A percentile compares a stretch with the other conserved stretches of the same genome.
phyloP scores from a whole-genome alignment of 1,140 invertebrate genomes.

The Leptonema lineaticorne region DNA sequence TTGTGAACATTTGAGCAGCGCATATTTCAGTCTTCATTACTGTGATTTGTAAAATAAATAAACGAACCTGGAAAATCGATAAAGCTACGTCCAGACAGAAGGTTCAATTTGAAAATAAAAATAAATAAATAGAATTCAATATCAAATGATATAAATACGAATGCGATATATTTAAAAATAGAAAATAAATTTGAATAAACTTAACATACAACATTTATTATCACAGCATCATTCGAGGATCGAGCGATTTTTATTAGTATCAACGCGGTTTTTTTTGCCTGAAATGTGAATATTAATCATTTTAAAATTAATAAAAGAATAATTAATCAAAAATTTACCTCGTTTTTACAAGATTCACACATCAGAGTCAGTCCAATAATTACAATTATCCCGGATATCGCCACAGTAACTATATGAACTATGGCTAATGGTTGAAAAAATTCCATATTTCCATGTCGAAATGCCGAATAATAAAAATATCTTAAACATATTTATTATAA shows the following conservation, averaged over 20 bases:
- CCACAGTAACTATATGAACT: neutral
- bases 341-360: neutral
- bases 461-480: neutral
- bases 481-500: neutral
- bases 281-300: neutral
- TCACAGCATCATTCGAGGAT: neutral
- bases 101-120: conserved; percentile 1
- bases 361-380: neutral
- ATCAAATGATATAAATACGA: neutral
- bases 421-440: neutral
- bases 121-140: neutral
- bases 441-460: neutral
- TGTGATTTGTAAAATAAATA: conserved; percentile 3
- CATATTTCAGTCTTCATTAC: neutral
- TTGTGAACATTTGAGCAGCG: neutral
- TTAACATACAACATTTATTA: neutral
- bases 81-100: no score
- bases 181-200: neutral
- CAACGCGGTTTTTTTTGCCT: neutral
- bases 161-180: neutral
- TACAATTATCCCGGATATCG: no score
- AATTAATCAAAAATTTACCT: neutral
- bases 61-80: no score
- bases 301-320: neutral
- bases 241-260: neutral